Evolutionary conservation across 2,888 invertebrate genomes (phyloP).

Genomic region (Nomada fabriciana): DNA sequence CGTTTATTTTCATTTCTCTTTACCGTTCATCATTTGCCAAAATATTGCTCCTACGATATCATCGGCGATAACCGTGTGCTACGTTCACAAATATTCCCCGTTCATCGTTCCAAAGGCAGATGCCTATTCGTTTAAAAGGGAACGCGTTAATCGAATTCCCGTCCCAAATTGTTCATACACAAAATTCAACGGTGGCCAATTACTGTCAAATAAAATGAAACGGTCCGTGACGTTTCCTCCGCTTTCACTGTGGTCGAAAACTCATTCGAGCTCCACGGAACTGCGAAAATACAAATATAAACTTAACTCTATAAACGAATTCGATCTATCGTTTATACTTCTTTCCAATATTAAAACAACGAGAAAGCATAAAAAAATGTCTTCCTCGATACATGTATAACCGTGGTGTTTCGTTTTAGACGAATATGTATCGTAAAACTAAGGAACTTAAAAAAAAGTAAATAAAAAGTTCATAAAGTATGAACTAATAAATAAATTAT

Average conservation of each 20-base stretch:
- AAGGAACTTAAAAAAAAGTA: too few relatives aligned
- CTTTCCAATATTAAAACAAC: too few relatives aligned
- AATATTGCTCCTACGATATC: not conserved
- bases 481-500: too few relatives aligned
- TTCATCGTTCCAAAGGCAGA: not conserved
- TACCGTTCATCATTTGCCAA: not conserved
- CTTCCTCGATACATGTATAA: too few relatives aligned
- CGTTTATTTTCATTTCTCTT: slow-evolving; percentile 5
- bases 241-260: slow-evolving; percentile 46
- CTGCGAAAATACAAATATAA: slow-evolving; percentile 40
- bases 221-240: not conserved
- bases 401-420: too few relatives aligned
- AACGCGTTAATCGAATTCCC: slow-evolving; percentile 18
- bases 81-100: not conserved
- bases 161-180: slow-evolving; percentile 14
- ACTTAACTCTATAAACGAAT: slow-evolving; percentile 48
- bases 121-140: slow-evolving; percentile 3
- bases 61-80: not conserved
- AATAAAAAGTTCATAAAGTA: too few relatives aligned
- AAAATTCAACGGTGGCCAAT: not conserved
- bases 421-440: too few relatives aligned
- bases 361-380: too few relatives aligned
- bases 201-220: slow-evolving; percentile 15
- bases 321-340: slow-evolving; percentile 12
- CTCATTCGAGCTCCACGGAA: slow-evolving; percentile 26